Evolutionary conservation across 2,797 vertebrate species (phyloP), one percentile per base, ranked within the genome.

Genomic region (Serranus cabrilla): DNA sequence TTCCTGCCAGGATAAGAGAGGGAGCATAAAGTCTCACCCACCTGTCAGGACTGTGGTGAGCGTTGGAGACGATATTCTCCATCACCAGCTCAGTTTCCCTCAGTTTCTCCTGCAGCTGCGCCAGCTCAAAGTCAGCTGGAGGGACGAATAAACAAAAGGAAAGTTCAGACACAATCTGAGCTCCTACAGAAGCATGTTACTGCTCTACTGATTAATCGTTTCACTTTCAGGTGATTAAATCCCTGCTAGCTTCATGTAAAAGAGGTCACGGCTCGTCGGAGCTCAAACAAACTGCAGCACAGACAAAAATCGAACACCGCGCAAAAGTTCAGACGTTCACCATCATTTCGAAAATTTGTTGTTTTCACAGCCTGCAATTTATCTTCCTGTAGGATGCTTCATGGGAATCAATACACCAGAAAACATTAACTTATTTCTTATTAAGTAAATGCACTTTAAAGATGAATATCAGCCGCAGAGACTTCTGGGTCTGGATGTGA

Each of bases 101-200:
- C 85, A 99, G 93, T 87, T 97, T 97, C 87, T 99, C 97, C 91
- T 99, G 98, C 55, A 99, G 96, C 83, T 99, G 98, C 56, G 92
- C 81, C 78, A 99, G 93, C 81, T 99, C 96, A 69, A 96, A 98
- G 85, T 98, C 97, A 50, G 97, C 98, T 99, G 72, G 17, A n/a
- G 40, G 40, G 4, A 0, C 27, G 18, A 20, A 2, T 0, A n/a
- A n/a, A 18, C 0, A 6, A 14, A 11, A 40, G 23, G 25, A 1
- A 6, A 0, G n/a, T 23, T 40, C 5, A 37, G 21, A 65, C 34
- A 11, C 20, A 40, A 9, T 4, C 16, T 27, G 27, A 27, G 27
- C 27, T 0, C 27, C 27, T 27, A 27, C 6, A 6, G 27, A 27
- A 27, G 27, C 27, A 0, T 3, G 27, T 27, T 27, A 3, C 3